These are phyloP conservation scores for Scophthalmus maximus DNA, from an alignment of 2,113 vertebrate genomes.

Conservation along the genomic window DNA sequence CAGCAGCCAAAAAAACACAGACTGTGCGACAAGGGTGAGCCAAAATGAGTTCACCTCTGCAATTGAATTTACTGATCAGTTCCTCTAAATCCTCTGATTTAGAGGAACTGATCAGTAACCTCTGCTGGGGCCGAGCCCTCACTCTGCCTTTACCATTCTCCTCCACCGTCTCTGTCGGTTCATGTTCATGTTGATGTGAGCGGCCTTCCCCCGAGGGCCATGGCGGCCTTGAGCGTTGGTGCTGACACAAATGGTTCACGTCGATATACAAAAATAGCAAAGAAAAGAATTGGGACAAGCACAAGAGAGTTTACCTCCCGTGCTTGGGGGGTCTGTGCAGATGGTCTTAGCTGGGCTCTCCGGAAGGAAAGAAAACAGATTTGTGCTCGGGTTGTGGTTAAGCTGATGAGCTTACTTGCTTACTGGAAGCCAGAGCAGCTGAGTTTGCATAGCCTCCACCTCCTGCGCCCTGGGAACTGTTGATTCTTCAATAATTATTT, in stretches of 20 bases:
- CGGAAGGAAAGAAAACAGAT: constrained; percentile 58
- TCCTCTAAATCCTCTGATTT: too few relatives aligned
- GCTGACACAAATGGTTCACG: constrained; percentile 31
- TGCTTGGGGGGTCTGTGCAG: constrained; percentile 20
- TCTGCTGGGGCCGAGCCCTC: too few relatives aligned
- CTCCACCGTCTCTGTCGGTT: neutral
- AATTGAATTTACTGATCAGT: too few relatives aligned
- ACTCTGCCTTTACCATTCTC: too few relatives aligned
- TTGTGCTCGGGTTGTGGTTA: constrained; percentile 56
- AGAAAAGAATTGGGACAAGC: constrained; percentile 8
- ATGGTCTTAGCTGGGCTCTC: constrained; percentile 29
- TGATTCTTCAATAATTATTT: constrained; percentile 70
- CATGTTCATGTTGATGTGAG: neutral
- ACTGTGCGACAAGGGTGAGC: too few relatives aligned
- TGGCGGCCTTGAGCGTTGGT: neutral
- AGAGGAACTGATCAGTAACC: too few relatives aligned
- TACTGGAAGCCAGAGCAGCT: constrained; percentile 68
- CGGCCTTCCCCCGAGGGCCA: neutral
- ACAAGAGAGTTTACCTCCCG: constrained; percentile 7
- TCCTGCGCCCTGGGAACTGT: constrained; percentile 66
- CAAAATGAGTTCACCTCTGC: too few relatives aligned
- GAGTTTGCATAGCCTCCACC: constrained; percentile 66
- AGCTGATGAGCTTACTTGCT: constrained; percentile 58
- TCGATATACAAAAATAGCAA: too few relatives aligned
- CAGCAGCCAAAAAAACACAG: neutral